phyloP scores from a whole-genome alignment of 2,797 vertebrate genomes.

The Eulemur rubriventer region DNA sequence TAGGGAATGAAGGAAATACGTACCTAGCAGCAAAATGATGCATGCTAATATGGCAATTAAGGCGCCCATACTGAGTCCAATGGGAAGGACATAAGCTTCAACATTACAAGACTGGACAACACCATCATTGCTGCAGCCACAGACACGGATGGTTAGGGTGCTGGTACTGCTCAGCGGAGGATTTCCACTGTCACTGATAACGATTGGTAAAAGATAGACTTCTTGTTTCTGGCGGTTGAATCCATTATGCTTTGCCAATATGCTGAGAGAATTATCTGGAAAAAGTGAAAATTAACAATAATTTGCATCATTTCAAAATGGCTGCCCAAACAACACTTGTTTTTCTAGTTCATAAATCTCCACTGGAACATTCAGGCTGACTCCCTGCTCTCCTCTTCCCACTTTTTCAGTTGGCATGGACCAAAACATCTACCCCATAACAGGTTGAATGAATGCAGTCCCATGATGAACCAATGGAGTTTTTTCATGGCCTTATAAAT shows the following conservation, averaged over 20 bases:
- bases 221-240: constrained; percentile 98
- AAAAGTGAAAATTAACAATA: constrained; percentile 66
- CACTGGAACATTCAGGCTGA: background rate
- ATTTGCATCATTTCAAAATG: constrained; percentile 41
- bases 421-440: background rate
- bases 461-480: too few relatives aligned
- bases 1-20: constrained; percentile 67
- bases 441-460: background rate
- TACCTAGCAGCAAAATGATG: constrained; percentile 96
- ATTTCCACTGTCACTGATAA: constrained; percentile 95
- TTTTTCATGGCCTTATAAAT: background rate
- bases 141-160: constrained; percentile 97
- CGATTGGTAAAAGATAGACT: constrained; percentile 95
- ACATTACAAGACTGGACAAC: constrained; percentile 96
- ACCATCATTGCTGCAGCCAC: constrained; percentile 96
- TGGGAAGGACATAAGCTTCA: constrained; percentile 96
- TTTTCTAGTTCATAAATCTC: background rate
- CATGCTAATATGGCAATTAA: constrained; percentile 98
- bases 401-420: background rate
- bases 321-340: background rate
- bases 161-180: constrained; percentile 99
- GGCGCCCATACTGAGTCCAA: constrained; percentile 98
- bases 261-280: constrained; percentile 97
- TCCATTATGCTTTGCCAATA: constrained; percentile 95
- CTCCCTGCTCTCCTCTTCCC: background rate